A percentile compares a stretch with the other conserved stretches of the same genome.
These are phyloP conservation scores for Drosophila dunni DNA, from an alignment of 1,140 invertebrate species.

Conservation along the genomic window DNA sequence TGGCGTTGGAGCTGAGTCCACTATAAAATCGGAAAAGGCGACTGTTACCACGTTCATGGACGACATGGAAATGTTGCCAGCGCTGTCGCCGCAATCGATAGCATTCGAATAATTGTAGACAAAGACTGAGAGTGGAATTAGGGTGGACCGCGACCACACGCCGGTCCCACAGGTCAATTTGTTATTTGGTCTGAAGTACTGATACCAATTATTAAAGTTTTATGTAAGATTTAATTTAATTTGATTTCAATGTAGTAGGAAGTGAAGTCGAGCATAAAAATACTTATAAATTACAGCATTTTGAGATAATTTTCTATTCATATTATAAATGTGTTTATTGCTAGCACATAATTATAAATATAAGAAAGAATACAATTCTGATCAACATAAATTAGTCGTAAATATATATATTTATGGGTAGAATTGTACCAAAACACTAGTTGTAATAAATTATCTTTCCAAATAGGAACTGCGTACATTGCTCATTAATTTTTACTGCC, in stretches of 20 bases:
- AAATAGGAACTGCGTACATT: slow-evolving; percentile 43
- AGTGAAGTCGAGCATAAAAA: slow-evolving; percentile 27
- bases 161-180: slow-evolving; percentile 8
- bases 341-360: slow-evolving; percentile 26
- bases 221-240: slow-evolving; percentile 28
- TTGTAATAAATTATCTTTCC: slow-evolving; percentile 27
- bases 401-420: neutral
- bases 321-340: slow-evolving; percentile 26
- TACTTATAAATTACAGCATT: slow-evolving; percentile 28
- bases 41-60: slow-evolving; percentile 48
- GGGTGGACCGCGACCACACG: neutral
- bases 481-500: slow-evolving; percentile 29
- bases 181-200: slow-evolving; percentile 29
- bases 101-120: slow-evolving; percentile 43
- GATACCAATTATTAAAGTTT: slow-evolving; percentile 35
- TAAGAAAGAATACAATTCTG: slow-evolving; percentile 35
- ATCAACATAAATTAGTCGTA: neutral
- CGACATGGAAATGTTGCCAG: slow-evolving; percentile 62
- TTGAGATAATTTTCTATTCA: neutral
- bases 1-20: neutral
- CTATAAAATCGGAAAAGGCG: slow-evolving; percentile 17
- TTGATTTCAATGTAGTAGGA: slow-evolving; percentile 33
- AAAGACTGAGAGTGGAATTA: slow-evolving; percentile 8
- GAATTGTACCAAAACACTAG: slow-evolving; percentile 22
- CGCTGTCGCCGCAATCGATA: slow-evolving; percentile 31